phyloP scores from a whole-genome alignment of 2,113 vertebrate species.

The Thermophis baileyi region DNA sequence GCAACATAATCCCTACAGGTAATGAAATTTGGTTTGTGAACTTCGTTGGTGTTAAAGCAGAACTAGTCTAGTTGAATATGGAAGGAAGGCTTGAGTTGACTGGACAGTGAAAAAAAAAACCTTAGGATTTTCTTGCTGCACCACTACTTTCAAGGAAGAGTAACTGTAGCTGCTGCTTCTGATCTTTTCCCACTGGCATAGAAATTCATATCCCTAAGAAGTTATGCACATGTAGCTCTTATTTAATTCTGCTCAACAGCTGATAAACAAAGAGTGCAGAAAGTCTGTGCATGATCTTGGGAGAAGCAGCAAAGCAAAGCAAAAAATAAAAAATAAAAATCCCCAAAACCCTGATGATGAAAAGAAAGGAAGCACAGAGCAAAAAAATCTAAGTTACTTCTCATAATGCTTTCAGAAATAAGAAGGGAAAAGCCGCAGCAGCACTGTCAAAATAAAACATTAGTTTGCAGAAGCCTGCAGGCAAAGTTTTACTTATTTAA shows the following conservation, averaged over 20 bases:
- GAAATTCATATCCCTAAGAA: background rate
- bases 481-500: conserved; percentile 78
- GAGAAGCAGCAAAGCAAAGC: conserved; percentile 57
- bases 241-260: conserved; percentile 13
- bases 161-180: accelerated
- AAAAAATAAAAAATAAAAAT: conserved; percentile 45
- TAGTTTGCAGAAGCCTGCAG: conserved; percentile 71
- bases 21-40: background rate
- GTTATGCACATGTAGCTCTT: background rate
- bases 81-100: background rate
- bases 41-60: background rate
- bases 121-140: background rate
- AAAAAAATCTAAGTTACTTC: conserved; percentile 62
- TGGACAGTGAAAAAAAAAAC: background rate
- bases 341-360: conserved; percentile 14
- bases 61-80: background rate
- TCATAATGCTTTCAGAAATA: conserved; percentile 64
- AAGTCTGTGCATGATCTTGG: conserved; percentile 12
- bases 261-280: conserved; percentile 31
- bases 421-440: conserved; percentile 55
- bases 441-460: conserved; percentile 71
- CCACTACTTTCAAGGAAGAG: background rate
- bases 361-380: conserved; percentile 40
- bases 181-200: background rate
- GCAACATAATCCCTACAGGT: background rate